A percentile compares a stretch with the other conserved stretches of the same genome.
Conservation (phyloP, 2,888 invertebrate species). For the Anthrax anthrax region DNA sequence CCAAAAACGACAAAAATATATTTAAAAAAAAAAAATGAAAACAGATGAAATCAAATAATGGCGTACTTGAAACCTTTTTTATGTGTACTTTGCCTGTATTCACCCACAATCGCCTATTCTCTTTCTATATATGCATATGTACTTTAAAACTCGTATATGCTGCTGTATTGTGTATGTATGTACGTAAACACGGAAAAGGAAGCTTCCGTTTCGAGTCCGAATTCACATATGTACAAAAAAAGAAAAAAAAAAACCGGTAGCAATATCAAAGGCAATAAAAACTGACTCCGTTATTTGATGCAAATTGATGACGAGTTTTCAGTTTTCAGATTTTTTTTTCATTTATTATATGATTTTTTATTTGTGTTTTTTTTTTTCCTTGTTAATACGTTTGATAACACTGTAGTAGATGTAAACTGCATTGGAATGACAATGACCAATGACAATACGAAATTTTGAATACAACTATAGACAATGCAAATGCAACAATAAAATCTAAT, state of each 20-base stretch:
- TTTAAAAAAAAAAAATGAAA: background rate
- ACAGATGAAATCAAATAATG: conserved; percentile 4
- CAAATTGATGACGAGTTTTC: too few relatives aligned
- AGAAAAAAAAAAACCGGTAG: background rate
- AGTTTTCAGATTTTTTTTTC: too few relatives aligned
- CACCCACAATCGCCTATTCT: background rate
- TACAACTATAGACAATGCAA: too few relatives aligned
- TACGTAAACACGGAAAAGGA: background rate
- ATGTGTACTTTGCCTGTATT: conserved; percentile 3
- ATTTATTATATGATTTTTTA: too few relatives aligned
- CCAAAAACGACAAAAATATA: background rate
- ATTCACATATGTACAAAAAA: background rate
- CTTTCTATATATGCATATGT: background rate
- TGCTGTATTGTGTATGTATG: too few relatives aligned
- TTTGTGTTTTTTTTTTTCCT: too few relatives aligned
- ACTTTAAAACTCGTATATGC: background rate
- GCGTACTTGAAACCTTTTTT: conserved; percentile 7
- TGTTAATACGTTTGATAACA: too few relatives aligned
- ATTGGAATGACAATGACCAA: too few relatives aligned
- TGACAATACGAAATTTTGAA: too few relatives aligned
- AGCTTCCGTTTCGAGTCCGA: background rate
- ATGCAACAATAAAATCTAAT: too few relatives aligned
- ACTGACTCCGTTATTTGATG: background rate
- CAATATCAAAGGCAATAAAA: background rate
- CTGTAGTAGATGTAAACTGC: too few relatives aligned